Percentiles rank a stretch among this genome's conserved stretches.
Conservation (phyloP, 2,888 invertebrate genomes). For the Petrolisthes cinctipes region DNA sequence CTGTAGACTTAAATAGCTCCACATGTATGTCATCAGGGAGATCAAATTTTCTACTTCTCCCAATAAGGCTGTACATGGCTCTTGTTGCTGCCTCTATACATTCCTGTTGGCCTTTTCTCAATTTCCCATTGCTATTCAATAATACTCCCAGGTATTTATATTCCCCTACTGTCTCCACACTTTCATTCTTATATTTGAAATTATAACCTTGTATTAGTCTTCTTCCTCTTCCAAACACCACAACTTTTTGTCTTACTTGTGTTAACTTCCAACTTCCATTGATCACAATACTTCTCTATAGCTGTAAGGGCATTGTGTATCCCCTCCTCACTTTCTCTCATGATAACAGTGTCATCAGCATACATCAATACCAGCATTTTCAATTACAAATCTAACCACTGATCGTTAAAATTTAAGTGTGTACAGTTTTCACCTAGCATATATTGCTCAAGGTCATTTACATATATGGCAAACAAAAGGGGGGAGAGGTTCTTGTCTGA, state of each 20-base stretch:
- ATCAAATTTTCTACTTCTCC: neutral
- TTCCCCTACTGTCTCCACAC: neutral
- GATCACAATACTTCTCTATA: neutral
- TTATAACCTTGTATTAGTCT: neutral
- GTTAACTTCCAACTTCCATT: constrained; percentile 1
- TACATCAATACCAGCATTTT: neutral
- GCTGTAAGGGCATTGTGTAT: neutral
- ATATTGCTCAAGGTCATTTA: neutral
- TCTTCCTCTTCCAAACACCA: constrained; percentile 13
- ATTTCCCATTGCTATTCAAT: neutral
- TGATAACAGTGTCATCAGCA: neutral
- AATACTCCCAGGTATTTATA: neutral
- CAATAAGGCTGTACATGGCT: neutral
- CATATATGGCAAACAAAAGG: neutral
- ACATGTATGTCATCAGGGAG: neutral
- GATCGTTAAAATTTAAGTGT: constrained; percentile 10
- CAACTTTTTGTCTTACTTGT: neutral
- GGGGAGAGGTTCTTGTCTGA: neutral
- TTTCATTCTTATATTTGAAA: neutral
- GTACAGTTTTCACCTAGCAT: neutral
- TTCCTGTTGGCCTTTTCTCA: neutral
- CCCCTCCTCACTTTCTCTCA: constrained; percentile 9
- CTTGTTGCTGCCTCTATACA: neutral
- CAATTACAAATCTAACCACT: neutral
- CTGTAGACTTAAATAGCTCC: neutral